These are phyloP conservation scores for Pitangus sulphuratus DNA, from an alignment of 2,797 vertebrate genomes.

Conservation along the genomic window DNA sequence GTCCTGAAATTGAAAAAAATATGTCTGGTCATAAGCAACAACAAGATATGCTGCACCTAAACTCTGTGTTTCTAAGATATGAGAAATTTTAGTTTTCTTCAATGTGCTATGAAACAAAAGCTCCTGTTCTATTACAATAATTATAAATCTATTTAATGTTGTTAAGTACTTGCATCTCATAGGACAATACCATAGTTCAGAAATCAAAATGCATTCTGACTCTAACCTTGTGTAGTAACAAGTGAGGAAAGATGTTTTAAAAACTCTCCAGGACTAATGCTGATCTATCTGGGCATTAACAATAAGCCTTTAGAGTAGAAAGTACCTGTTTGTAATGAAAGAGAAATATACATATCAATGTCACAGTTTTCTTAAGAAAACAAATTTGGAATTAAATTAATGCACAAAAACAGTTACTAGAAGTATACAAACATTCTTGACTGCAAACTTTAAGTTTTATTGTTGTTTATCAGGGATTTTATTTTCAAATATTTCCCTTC, in stretches of 20 bases:
- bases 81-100: not conserved
- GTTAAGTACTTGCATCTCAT: not conserved
- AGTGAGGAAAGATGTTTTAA: not conserved
- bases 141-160: not conserved
- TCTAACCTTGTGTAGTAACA: not conserved
- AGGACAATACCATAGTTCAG: not conserved
- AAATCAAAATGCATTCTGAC: not conserved
- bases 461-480: not conserved
- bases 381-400: not conserved
- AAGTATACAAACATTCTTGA: not conserved
- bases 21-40: not conserved
- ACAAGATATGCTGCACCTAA: not conserved
- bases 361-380: not conserved
- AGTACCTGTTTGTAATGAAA: not conserved
- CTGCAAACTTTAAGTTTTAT: not conserved
- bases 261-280: not conserved
- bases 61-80: not conserved
- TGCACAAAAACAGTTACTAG: not conserved
- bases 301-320: too few relatives aligned
- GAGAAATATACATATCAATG: not conserved
- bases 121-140: not conserved
- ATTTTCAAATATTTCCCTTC: not conserved
- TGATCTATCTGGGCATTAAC: not conserved
- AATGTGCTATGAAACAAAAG: not conserved
- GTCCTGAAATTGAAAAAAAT: not conserved